Evolutionary conservation across 2,888 invertebrate species (phyloP).

Genomic region (Ecliptopera silaceata): DNA sequence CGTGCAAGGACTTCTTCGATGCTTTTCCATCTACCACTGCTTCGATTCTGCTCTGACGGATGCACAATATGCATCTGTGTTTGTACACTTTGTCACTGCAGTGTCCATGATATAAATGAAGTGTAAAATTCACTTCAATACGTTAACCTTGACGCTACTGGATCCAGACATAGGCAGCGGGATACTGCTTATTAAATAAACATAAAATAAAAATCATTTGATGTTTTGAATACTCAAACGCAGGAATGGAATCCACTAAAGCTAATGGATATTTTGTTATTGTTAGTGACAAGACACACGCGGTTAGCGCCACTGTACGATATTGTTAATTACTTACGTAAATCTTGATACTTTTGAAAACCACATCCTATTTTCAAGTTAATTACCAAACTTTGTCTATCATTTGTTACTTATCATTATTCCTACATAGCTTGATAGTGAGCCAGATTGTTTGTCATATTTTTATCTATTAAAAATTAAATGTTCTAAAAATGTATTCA

Average conservation of each 20-base stretch:
- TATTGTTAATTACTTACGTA: conserved; percentile 1
- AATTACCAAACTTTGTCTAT: not conserved
- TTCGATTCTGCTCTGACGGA: too few species aligned
- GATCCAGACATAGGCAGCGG: conserved; percentile 9
- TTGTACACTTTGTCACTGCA: not conserved
- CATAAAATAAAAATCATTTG: conserved; percentile 39
- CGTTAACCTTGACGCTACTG: not conserved
- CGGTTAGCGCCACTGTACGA: conserved; percentile 73
- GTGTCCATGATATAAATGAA: not conserved
- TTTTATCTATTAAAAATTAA: too few species aligned
- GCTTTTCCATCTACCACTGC: too few species aligned
- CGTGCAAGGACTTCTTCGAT: too few species aligned
- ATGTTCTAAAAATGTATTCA: too few species aligned
- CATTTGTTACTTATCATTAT: too few species aligned
- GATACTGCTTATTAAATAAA: conserved; percentile 32
- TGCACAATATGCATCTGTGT: too few species aligned
- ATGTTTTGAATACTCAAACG: conserved; percentile 44
- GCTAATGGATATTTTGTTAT: conserved; percentile 83
- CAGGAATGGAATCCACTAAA: conserved; percentile 67
- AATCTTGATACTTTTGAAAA: conserved; percentile 50
- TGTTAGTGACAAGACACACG: conserved; percentile 78
- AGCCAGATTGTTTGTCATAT: too few species aligned
- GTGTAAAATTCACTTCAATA: not conserved
- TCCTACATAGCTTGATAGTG: too few species aligned
- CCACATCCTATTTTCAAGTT: not conserved